Evolutionary conservation across 2,888 invertebrate species (phyloP).

Genomic region (Hedychridium roseum): DNA sequence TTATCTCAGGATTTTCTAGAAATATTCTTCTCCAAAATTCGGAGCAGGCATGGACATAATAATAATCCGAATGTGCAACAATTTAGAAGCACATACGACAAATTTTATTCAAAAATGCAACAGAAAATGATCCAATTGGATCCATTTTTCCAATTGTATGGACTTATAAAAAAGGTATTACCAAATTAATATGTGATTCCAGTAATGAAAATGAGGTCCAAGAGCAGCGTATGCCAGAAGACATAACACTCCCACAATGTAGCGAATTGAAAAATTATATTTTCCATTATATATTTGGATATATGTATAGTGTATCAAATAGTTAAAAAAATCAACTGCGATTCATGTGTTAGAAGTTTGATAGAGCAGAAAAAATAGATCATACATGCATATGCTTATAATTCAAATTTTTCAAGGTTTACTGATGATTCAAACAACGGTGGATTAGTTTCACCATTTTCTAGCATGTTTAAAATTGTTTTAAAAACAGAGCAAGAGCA

Average conservation of each 20-base stretch:
- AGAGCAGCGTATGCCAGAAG: neutral
- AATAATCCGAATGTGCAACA: conserved; percentile 5
- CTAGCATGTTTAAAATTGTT: conserved; percentile 1
- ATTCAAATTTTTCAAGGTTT: conserved; percentile 1
- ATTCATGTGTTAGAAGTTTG: neutral
- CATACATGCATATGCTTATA: no score
- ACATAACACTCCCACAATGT: neutral
- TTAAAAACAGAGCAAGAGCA: neutral
- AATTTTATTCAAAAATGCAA: neutral
- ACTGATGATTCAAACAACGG: neutral
- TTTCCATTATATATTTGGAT: neutral
- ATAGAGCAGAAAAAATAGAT: neutral
- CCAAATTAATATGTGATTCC: neutral
- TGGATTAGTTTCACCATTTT: neutral
- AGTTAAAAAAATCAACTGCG: conserved; percentile 3
- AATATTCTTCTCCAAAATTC: conserved; percentile 5
- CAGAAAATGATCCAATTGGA: neutral
- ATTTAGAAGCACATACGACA: conserved; percentile 1
- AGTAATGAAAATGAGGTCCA: neutral
- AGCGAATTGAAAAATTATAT: neutral
- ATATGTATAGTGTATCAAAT: neutral
- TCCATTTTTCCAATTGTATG: neutral
- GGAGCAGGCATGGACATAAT: conserved; percentile 2
- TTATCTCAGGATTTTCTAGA: conserved; percentile 6
- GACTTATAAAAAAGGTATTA: neutral